Conservation (phyloP, 2,113 vertebrate genomes). For the Oryzias javanicus region DNA sequence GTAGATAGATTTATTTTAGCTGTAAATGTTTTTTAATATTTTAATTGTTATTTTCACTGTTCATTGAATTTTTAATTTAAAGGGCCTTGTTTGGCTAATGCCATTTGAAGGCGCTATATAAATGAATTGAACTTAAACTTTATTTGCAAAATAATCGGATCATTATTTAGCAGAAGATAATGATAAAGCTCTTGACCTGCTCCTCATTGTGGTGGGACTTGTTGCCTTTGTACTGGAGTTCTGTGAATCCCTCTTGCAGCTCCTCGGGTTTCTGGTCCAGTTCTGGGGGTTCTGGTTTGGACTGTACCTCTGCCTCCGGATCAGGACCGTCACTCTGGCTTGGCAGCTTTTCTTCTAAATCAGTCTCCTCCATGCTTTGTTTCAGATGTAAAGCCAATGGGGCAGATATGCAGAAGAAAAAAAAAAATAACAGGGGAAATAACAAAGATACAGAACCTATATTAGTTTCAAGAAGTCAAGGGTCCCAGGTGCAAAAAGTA, state of each 20-base stretch:
- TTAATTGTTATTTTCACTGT: too few relatives aligned
- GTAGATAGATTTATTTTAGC: too few relatives aligned
- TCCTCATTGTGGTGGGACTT: slow-evolving; percentile 39
- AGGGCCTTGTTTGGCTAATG: too few relatives aligned
- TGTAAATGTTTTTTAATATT: too few relatives aligned
- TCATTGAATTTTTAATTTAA: too few relatives aligned
- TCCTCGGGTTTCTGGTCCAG: slow-evolving; percentile 43
- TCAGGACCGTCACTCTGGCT: slow-evolving; percentile 46
- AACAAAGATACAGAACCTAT: background rate
- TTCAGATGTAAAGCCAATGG: slow-evolving; percentile 23
- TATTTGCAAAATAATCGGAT: too few relatives aligned
- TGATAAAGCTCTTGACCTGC: slow-evolving; percentile 39
- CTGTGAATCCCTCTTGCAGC: slow-evolving; percentile 34
- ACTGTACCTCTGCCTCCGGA: slow-evolving; percentile 45
- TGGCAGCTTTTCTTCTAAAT: slow-evolving; percentile 44
- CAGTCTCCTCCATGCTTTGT: slow-evolving; percentile 56
- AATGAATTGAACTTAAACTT: too few relatives aligned
- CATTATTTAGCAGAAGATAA: background rate
- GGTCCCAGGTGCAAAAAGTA: background rate
- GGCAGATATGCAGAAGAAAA: slow-evolving; percentile 7
- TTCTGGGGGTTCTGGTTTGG: slow-evolving; percentile 40
- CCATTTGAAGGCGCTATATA: too few relatives aligned
- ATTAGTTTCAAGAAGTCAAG: background rate
- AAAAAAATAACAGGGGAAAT: slow-evolving; percentile 6
- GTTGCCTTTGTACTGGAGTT: slow-evolving; percentile 46